Evolutionary conservation across 2,113 vertebrate genomes (phyloP).

Genomic region (Leptobrachium ailaonicum): DNA sequence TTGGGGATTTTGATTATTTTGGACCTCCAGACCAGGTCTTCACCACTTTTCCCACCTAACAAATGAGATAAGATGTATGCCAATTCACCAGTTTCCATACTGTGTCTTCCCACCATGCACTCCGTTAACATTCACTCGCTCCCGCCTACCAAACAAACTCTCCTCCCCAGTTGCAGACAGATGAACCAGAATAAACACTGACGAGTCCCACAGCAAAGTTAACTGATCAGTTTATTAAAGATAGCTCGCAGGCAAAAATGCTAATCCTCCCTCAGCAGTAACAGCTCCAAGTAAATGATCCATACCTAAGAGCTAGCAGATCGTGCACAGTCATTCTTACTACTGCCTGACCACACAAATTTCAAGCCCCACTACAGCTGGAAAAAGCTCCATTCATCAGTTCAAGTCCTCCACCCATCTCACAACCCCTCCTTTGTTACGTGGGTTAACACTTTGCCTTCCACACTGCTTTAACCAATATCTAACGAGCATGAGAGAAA

Average conservation of each 20-base stretch:
- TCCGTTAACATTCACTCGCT: background rate
- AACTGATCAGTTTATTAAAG: constrained; percentile 57
- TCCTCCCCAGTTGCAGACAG: constrained; percentile 39
- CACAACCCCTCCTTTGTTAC: background rate
- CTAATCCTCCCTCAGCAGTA: constrained; percentile 51
- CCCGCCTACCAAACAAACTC: constrained; percentile 10
- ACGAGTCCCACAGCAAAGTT: constrained; percentile 55
- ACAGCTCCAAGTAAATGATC: constrained; percentile 59
- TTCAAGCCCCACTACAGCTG: constrained; percentile 10
- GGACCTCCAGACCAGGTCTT: too few species aligned
- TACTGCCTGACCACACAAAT: constrained; percentile 36
- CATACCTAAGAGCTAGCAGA: constrained; percentile 53
- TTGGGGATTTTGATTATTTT: too few species aligned
- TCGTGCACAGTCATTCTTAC: constrained; percentile 47
- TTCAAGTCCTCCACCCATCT: background rate
- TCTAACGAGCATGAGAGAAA: too few species aligned
- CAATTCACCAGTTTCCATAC: too few species aligned
- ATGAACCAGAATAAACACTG: constrained; percentile 58
- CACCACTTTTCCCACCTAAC: too few species aligned
- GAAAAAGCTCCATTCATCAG: constrained; percentile 17
- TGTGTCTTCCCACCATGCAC: too few species aligned
- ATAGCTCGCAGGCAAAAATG: constrained; percentile 55
- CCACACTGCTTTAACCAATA: too few species aligned
- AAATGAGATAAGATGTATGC: too few species aligned
- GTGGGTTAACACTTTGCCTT: too few species aligned